Base-by-base conservation (phyloP, 2,888 invertebrate genomes). In the Heteromyza rotundicornis region DNA sequence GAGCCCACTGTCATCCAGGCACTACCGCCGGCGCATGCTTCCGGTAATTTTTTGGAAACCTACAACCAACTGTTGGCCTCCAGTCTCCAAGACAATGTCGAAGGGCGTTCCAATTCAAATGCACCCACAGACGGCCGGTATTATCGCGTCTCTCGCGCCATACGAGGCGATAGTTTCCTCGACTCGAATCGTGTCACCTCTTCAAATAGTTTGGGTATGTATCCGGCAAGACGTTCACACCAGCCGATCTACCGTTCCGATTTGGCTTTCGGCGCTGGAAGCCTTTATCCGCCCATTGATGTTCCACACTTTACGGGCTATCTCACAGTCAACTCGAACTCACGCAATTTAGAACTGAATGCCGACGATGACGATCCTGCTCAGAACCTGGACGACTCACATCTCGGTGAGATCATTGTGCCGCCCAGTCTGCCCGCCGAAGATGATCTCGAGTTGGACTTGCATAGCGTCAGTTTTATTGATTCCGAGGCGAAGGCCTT, bases 401-500 rank as follows among this genome's bases (percentile, higher is more conserved):
- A 74, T 68, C 23, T 72, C 64, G 60, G 68, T 59, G 59, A 71
- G 60, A 54, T 63, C 20, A 59, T 66, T 59, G 51, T 70, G 16
- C 71, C 72, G 40, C 67, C 72, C 17, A 71, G 68, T 59, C 67
- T 72, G 2, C 60, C 72, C 36, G 79, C 66, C 71, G 84, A 68
- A 84, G 64, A 79, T 40, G 68, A 76, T 32, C 64, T 80, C 0
- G 77, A 75, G 51, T 71, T 79, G 54, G 74, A 77, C 24, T 68
- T 78, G 50, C 67, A 76, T 10, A 67, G 70, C 63, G 61, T 64
- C 20, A 54, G 49, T 22, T 57, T 68, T 3, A 59, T 69, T 17
- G 69, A 2, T 23, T 65, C 62, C 49, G 70, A 69, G 35, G 73
- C 81, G 85, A 74, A 87, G 86, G 72, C 72, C 7, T 83, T 91